phyloP scores from a whole-genome alignment of 2,113 vertebrate genomes.

The Lophochroa leadbeateri region DNA sequence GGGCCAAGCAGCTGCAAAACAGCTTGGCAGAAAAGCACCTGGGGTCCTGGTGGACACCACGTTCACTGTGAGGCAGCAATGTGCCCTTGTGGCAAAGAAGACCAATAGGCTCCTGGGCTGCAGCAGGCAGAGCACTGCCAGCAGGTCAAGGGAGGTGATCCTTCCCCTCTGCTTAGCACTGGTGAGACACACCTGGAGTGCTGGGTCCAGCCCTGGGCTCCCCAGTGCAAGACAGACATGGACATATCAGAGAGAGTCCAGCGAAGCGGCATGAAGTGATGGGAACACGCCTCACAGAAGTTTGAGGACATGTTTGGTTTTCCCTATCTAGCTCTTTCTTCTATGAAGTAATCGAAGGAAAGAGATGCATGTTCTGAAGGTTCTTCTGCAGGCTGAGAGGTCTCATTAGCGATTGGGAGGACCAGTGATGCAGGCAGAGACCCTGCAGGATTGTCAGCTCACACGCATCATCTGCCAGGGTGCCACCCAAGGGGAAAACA shows the following conservation, averaged over 20 bases:
- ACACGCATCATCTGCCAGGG: neutral
- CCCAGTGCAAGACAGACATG: neutral
- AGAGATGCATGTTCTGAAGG: neutral
- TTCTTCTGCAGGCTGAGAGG: neutral
- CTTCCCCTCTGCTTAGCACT: neutral
- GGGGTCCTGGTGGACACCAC: neutral
- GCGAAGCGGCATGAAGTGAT: neutral
- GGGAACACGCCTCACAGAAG: neutral
- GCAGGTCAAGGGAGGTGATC: accelerated
- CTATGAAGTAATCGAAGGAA: neutral
- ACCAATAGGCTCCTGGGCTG: neutral
- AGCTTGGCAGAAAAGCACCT: neutral
- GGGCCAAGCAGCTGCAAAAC: neutral
- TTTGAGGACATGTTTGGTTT: neutral
- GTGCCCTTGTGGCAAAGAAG: neutral
- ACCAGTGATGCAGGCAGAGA: neutral
- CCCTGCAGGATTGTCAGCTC: neutral
- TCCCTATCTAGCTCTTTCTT: neutral
- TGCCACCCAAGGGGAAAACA: neutral
- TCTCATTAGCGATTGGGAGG: neutral
- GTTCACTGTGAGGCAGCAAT: neutral
- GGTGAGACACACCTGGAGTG: neutral
- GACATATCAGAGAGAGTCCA: neutral
- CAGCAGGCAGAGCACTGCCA: neutral
- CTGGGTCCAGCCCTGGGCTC: neutral